phyloP scores from a whole-genome alignment of 2,797 vertebrate genomes.

The Crypturellus tataupa region DNA sequence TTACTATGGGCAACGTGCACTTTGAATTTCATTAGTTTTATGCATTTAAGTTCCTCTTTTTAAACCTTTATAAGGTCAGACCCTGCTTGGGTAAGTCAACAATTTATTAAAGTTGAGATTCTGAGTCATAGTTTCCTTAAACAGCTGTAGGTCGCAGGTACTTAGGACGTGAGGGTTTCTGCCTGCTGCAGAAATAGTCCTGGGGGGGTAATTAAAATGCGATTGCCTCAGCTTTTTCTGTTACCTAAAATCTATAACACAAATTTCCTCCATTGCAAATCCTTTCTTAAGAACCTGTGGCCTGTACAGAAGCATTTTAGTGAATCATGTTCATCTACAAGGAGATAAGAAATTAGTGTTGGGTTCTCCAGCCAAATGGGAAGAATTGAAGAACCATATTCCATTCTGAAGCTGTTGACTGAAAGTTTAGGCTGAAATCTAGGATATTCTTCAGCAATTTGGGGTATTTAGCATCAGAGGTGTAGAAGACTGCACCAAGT shows the following conservation, averaged over 20 bases:
- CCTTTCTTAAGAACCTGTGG: fast-evolving
- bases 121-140: constrained; percentile 25
- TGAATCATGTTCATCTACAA: background rate
- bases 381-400: no score
- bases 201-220: background rate
- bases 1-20: constrained; percentile 61
- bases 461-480: background rate
- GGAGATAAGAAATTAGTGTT: background rate
- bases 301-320: fast-evolving
- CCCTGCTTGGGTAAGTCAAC: constrained; percentile 52
- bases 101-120: constrained; percentile 55
- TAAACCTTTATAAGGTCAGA: constrained; percentile 69
- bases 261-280: background rate
- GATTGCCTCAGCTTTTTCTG: background rate
- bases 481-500: background rate
- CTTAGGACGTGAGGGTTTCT: background rate
- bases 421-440: background rate
- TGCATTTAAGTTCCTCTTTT: constrained; percentile 59
- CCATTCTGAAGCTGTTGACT: background rate
- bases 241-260: background rate
- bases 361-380: background rate
- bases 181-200: background rate
- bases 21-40: constrained; percentile 74
- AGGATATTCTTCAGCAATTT: background rate
- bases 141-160: constrained; percentile 16